These are phyloP conservation scores for Salarias fasciatus DNA, from an alignment of 2,797 vertebrate species.

Conservation along the genomic window DNA sequence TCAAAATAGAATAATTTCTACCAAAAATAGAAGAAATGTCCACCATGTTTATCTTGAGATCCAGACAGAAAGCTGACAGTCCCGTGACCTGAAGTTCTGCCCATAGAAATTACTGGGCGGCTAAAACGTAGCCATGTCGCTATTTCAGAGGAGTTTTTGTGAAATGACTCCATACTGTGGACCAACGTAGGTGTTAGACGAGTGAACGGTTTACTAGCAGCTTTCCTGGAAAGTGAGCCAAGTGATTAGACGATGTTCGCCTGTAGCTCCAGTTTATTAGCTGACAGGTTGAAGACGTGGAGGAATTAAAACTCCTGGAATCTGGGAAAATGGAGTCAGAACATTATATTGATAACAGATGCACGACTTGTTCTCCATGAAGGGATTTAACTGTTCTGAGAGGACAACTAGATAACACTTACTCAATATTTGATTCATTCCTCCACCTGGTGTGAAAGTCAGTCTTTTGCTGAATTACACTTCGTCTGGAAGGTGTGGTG, in stretches of 20 bases:
- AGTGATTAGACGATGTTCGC: slow-evolving; percentile 17
- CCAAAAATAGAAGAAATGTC: too few relatives aligned
- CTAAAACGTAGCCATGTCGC: too few relatives aligned
- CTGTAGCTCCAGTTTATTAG: slow-evolving; percentile 14
- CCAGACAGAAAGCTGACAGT: too few relatives aligned
- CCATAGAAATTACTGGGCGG: too few relatives aligned
- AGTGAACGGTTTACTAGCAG: not conserved
- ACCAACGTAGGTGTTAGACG: too few relatives aligned
- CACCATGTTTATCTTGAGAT: too few relatives aligned
- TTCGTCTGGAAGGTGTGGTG: slow-evolving; percentile 14
- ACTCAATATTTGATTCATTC: not conserved
- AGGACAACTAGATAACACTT: slow-evolving; percentile 3
- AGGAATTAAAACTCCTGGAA: slow-evolving; percentile 26
- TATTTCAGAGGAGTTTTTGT: too few relatives aligned
- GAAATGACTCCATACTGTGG: too few relatives aligned
- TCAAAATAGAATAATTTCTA: too few relatives aligned
- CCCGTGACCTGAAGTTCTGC: too few relatives aligned
- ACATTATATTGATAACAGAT: slow-evolving; percentile 41
- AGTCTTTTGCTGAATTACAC: slow-evolving; percentile 3
- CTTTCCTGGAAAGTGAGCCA: slow-evolving; percentile 8
- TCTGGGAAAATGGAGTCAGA: slow-evolving; percentile 18
- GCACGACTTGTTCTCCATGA: slow-evolving; percentile 6
- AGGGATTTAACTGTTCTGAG: slow-evolving; percentile 1
- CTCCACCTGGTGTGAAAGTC: not conserved
- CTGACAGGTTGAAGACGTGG: not conserved